Evolutionary conservation across 2,113 vertebrate genomes (phyloP).

Genomic region (Chionodraco myersi): DNA sequence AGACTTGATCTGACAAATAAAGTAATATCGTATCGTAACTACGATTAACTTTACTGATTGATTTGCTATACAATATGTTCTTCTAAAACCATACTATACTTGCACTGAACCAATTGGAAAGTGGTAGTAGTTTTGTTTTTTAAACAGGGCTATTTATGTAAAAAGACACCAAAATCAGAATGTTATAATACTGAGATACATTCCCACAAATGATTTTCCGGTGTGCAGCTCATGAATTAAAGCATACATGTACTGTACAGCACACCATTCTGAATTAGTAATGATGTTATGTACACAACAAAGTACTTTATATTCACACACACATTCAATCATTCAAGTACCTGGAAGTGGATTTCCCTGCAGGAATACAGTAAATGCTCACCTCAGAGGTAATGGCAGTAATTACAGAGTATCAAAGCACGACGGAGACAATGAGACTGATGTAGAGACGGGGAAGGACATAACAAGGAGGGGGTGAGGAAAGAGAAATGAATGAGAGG

Average conservation of each 20-base stretch:
- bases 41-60: neutral
- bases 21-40: neutral
- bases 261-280: slow-evolving; percentile 3
- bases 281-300: neutral
- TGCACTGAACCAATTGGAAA: neutral
- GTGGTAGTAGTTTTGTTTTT: neutral
- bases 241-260: neutral
- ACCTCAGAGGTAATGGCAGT: slow-evolving; percentile 26
- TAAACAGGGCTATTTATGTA: neutral
- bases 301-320: neutral
- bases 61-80: neutral
- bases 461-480: slow-evolving; percentile 1
- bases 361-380: slow-evolving; percentile 31
- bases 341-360: slow-evolving; percentile 19
- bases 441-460: slow-evolving; percentile 1
- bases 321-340: neutral
- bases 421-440: neutral
- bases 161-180: neutral
- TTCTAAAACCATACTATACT: neutral
- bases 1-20: too few relatives aligned
- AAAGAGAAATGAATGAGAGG: neutral
- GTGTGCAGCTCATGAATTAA: slow-evolving; percentile 18
- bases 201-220: neutral
- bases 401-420: slow-evolving; percentile 34
- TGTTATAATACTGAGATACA: neutral